A percentile compares a stretch with the other conserved stretches of the same genome.
These are phyloP conservation scores for Drosophila lowei DNA, from an alignment of 1,140 invertebrate species.

Conservation along the genomic window DNA sequence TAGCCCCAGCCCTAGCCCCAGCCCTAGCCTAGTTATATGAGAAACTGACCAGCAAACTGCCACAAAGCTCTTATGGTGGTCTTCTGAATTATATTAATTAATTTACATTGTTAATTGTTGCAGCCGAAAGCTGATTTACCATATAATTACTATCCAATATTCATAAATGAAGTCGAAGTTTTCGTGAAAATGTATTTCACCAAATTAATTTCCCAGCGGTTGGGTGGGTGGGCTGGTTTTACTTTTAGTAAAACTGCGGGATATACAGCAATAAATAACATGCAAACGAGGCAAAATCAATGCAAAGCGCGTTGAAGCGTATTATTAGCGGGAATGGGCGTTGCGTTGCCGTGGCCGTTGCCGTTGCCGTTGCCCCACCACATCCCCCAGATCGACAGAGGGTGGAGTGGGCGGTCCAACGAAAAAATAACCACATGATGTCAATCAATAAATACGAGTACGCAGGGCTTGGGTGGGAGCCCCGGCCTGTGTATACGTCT, in stretches of 20 bases:
- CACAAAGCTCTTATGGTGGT: not conserved
- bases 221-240: not conserved
- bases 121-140: conserved; percentile 61
- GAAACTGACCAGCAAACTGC: conserved; percentile 12
- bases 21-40: conserved; percentile 9
- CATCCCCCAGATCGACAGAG: too few species aligned
- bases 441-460: conserved; percentile 56
- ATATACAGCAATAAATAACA: conserved; percentile 75
- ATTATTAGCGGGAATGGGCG: conserved; percentile 55
- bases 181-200: conserved; percentile 61
- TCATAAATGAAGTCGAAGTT: conserved; percentile 47
- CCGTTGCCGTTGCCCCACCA: too few species aligned
- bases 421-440: conserved; percentile 59
- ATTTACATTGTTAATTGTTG: conserved; percentile 59
- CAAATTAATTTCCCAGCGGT: conserved; percentile 59
- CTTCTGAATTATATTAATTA: conserved; percentile 54
- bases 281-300: conserved; percentile 74
- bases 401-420: conserved; percentile 35
- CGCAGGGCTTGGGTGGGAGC: conserved; percentile 7
- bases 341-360: not conserved
- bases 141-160: conserved; percentile 68
- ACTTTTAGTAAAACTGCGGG: conserved; percentile 27
- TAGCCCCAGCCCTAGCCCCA: too few species aligned
- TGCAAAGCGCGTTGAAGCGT: conserved; percentile 76
- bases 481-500: not conserved